Percentiles rank a stretch among this genome's conserved stretches.
Evolutionary conservation across 2,888 invertebrate genomes (phyloP).

Genomic region (Scrobipalpa costella): DNA sequence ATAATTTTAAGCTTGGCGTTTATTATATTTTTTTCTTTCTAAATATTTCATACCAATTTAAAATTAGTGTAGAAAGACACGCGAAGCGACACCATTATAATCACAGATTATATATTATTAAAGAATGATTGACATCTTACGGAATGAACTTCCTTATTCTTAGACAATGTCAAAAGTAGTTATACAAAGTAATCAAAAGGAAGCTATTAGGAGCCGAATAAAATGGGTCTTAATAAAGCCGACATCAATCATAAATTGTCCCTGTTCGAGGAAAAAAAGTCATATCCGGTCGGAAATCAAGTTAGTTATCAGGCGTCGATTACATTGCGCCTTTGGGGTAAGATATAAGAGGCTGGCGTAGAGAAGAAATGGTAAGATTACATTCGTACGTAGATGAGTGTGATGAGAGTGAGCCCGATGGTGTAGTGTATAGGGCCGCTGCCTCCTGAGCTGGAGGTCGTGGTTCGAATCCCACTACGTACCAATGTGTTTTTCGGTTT

Average conservation of each 20-base stretch:
- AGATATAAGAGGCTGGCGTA: neutral
- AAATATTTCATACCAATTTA: too few species aligned
- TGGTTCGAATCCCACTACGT: too few species aligned
- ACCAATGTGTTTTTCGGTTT: too few species aligned
- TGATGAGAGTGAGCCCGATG: neutral
- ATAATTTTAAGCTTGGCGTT: too few species aligned
- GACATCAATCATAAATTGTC: conserved; percentile 57
- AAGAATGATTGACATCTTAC: conserved; percentile 11
- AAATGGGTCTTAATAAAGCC: conserved; percentile 50
- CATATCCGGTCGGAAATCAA: conserved; percentile 59
- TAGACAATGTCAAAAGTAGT: conserved; percentile 13
- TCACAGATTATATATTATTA: too few species aligned
- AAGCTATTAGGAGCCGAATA: conserved; percentile 34
- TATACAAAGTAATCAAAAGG: conserved; percentile 36
- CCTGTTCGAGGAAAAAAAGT: conserved; percentile 46
- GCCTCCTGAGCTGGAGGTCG: too few species aligned
- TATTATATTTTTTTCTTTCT: too few species aligned
- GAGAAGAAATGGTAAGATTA: neutral
- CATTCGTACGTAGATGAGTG: too few species aligned
- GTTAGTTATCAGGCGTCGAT: conserved; percentile 49
- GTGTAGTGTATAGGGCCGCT: too few species aligned
- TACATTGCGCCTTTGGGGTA: conserved; percentile 25
- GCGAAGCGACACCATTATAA: too few species aligned
- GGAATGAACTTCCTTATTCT: conserved; percentile 3
- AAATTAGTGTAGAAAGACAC: too few species aligned